Percentiles rank a stretch among this genome's conserved stretches.
phyloP scores from a whole-genome alignment of 2,113 vertebrate species.

The Podarcis raffonei region DNA sequence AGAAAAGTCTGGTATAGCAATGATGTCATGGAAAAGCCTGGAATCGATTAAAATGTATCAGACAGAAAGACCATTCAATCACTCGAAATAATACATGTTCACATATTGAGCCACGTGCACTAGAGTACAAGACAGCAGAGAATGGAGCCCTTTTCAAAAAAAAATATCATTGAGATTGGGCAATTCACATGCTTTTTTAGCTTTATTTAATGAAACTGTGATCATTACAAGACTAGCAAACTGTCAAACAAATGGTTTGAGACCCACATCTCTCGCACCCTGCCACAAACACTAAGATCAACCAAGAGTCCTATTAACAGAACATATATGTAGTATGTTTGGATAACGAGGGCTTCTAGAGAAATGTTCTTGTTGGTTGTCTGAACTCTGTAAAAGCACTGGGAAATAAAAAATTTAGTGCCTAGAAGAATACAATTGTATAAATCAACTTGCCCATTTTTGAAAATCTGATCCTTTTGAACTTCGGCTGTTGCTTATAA shows the following conservation, averaged over 20 bases:
- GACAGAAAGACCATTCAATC: slow-evolving; percentile 72
- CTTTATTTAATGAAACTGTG: slow-evolving; percentile 50
- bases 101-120: slow-evolving; percentile 58
- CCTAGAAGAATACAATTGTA: not conserved
- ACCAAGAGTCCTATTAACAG: not conserved
- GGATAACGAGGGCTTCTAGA: not conserved
- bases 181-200: slow-evolving; percentile 51
- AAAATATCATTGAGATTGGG: slow-evolving; percentile 43
- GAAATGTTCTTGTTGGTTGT: not conserved
- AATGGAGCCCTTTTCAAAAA: slow-evolving; percentile 43
- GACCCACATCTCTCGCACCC: not conserved
- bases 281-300: not conserved
- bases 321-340: not conserved
- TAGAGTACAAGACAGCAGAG: slow-evolving; percentile 48
- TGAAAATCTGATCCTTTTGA: slow-evolving; percentile 22
- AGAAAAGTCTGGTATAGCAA: slow-evolving; percentile 70
- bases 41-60: slow-evolving; percentile 68
- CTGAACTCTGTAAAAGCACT: not conserved
- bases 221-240: slow-evolving; percentile 40
- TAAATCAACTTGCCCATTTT: not conserved
- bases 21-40: slow-evolving; percentile 79
- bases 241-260: slow-evolving; percentile 18
- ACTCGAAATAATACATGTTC: slow-evolving; percentile 56
- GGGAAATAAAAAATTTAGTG: not conserved
- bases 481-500: slow-evolving; percentile 43